phyloP scores from a whole-genome alignment of 2,797 vertebrate genomes.

The Leuciscus waleckii region DNA sequence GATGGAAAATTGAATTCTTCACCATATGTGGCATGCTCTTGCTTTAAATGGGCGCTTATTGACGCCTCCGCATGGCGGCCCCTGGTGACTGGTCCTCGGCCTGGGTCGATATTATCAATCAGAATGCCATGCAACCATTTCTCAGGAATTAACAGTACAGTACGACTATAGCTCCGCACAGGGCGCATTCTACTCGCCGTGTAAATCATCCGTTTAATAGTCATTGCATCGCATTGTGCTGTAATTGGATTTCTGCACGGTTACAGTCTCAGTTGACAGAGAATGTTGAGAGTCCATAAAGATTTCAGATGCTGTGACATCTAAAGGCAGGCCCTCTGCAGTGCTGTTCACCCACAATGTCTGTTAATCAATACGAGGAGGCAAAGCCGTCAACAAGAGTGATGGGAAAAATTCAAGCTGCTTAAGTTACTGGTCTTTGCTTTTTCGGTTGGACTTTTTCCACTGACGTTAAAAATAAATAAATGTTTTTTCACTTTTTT shows the following conservation, averaged over 20 bases:
- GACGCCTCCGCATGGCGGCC: slow-evolving; percentile 60
- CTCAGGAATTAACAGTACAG: slow-evolving; percentile 53
- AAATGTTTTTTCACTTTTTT: background rate
- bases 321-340: slow-evolving; percentile 14
- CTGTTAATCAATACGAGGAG: slow-evolving; percentile 69
- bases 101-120: slow-evolving; percentile 69
- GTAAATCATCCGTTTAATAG: slow-evolving; percentile 45
- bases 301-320: slow-evolving; percentile 37
- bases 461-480: slow-evolving; percentile 34
- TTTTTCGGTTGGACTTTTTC: slow-evolving; percentile 68
- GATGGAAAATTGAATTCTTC: slow-evolving; percentile 78
- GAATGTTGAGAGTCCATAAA: slow-evolving; percentile 25
- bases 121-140: slow-evolving; percentile 48
- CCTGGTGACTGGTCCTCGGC: slow-evolving; percentile 64
- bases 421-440: slow-evolving; percentile 73
- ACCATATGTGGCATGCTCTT: slow-evolving; percentile 67
- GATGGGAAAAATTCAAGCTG: slow-evolving; percentile 73
- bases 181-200: background rate
- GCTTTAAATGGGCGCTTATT: slow-evolving; percentile 73
- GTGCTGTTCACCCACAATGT: slow-evolving; percentile 62
- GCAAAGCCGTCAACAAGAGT: slow-evolving; percentile 74
- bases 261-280: slow-evolving; percentile 30
- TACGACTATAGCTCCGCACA: background rate
- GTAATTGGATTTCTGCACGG: slow-evolving; percentile 45
- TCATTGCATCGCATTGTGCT: slow-evolving; percentile 12